Conservation (phyloP, 2,797 vertebrate genomes). For the Pseudochirops cupreus region DNA sequence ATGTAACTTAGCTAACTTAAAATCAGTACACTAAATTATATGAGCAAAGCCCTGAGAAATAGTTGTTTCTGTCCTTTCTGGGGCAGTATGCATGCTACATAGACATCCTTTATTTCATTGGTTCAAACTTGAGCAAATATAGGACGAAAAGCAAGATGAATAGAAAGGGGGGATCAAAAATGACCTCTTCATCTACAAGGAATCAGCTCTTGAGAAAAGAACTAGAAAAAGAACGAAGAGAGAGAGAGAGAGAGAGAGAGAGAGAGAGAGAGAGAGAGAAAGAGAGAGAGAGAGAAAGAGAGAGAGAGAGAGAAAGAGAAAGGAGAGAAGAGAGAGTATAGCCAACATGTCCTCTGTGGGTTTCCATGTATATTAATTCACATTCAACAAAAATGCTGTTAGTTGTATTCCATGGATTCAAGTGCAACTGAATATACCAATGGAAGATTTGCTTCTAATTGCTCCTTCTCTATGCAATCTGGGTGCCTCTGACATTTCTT, state of each 20-base stretch:
- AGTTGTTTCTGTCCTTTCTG: too few species aligned
- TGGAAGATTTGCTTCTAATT: constrained; percentile 37
- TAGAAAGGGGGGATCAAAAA: constrained; percentile 35
- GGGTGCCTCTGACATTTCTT: constrained; percentile 18
- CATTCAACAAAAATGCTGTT: neutral
- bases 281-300: neutral
- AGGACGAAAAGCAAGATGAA: neutral
- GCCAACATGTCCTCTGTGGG: neutral
- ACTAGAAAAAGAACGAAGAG: neutral
- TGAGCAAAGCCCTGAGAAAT: too few species aligned
- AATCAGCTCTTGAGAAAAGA: constrained; percentile 18
- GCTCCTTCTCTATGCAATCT: constrained; percentile 33
- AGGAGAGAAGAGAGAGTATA: neutral
- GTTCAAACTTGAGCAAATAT: constrained; percentile 32
- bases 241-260: too few species aligned
- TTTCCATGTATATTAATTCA: constrained; percentile 14
- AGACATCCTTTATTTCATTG: neutral
- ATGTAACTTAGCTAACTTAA: neutral
- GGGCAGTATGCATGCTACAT: neutral
- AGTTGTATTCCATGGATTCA: neutral
- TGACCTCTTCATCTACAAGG: neutral
- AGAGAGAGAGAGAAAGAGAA: neutral
- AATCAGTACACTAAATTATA: too few species aligned
- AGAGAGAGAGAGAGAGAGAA: neutral
- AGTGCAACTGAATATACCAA: neutral